These are phyloP conservation scores for Acanthiza pusilla DNA, from an alignment of 2,797 vertebrate species.

Conservation along the genomic window DNA sequence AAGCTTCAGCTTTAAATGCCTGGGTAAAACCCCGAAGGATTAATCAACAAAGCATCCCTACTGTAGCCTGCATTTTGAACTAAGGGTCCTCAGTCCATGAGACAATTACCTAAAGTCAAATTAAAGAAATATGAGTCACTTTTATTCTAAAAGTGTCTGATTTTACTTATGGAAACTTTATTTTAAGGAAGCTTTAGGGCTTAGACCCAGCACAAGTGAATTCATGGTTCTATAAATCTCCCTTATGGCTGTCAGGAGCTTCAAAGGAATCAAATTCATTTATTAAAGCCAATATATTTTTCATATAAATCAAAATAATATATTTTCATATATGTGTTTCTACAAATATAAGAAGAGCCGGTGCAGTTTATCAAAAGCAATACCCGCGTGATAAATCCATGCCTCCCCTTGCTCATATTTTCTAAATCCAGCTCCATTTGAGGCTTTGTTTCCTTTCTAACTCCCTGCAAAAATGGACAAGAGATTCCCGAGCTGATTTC, in stretches of 20 bases:
- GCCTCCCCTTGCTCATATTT: not conserved
- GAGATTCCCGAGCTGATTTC: not conserved
- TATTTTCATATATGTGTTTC: not conserved
- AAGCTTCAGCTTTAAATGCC: not conserved
- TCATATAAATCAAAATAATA: not conserved
- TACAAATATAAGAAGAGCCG: not conserved
- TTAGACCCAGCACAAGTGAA: not conserved
- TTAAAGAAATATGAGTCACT: not conserved
- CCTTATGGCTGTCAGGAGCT: not conserved
- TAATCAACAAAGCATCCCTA: not conserved
- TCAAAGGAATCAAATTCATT: not conserved
- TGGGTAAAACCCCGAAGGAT: not conserved
- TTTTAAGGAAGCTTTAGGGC: not conserved
- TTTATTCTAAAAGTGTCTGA: not conserved
- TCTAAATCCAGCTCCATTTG: not conserved
- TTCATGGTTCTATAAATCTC: not conserved
- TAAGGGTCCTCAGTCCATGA: not conserved
- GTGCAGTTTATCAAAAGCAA: not conserved
- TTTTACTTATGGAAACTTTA: not conserved
- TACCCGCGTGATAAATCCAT: not conserved
- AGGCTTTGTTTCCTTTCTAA: not conserved
- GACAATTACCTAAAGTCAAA: not conserved
- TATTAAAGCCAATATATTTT: not conserved
- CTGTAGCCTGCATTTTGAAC: not conserved
- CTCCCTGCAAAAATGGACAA: not conserved